Base-by-base conservation (phyloP, 1,140 invertebrate genomes). In the Adoxophyes honmai region DNA sequence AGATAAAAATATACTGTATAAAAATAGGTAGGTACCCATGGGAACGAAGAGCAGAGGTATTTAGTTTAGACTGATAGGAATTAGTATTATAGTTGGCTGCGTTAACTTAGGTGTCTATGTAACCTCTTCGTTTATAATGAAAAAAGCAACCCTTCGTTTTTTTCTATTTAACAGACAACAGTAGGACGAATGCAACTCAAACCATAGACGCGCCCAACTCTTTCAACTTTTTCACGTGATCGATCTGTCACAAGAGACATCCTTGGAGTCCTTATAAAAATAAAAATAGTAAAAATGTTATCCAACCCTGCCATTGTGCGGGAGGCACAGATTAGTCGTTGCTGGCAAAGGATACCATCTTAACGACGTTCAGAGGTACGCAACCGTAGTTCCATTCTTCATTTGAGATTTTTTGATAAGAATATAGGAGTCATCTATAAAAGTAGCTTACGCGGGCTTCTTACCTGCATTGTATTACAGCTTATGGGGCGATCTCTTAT, bases 371-470 rank as follows among this genome's bases (percentile, higher is more conserved):
- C 42, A 16, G 18, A 48, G 71, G 70, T 77, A 70, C 71, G 66
- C 60, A 68, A 75, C 75, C 70, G 78, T 82, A 75, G 73, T 78
- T 75, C 57, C 68, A 85, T 86, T 81, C 81, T 83, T 85, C 80
- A 85, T 81, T 66, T 56, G 70, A 85, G 81, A 86, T 86, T 76
- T 75, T 69, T 75, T 70, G 83, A 86, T 86, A 86, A 86, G 68
- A 64, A 68, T 72, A 70, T 63, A 69, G 65, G 54, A 78, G 77
- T 73, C 75, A 81, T 78, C 73, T 72, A 74, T 81, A 62, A 66
- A 68, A 66, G 54, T 54, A 61, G 53, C 54, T 66, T 66, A 61
- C 9, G 51, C 13, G 34, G 38, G 13, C 48, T 53, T 44, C 34
- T 57, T 36, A 60, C 57, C 57, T 34, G 18, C 28, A 54, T 52